phyloP scores from a whole-genome alignment of 1,140 invertebrate species.

The Eupristina koningsbergeri region DNA sequence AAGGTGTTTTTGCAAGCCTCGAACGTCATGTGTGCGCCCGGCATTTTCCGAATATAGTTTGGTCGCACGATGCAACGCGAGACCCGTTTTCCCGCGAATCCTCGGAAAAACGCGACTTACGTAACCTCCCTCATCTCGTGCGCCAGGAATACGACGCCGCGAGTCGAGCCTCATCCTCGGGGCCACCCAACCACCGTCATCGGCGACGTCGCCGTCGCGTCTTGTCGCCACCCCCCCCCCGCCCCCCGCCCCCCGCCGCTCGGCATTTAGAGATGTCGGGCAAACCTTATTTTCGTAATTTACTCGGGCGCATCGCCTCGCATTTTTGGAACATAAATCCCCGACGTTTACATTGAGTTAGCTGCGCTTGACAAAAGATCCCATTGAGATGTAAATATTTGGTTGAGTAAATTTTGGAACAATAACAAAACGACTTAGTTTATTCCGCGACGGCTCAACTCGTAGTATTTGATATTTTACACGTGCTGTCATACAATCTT shows the following conservation, averaged over 20 bases:
- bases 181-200: too few relatives aligned
- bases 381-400: neutral
- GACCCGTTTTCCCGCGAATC: neutral
- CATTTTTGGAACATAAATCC: too few relatives aligned
- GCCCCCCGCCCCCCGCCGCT: too few relatives aligned
- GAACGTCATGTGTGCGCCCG: neutral
- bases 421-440: neutral
- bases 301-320: too few relatives aligned
- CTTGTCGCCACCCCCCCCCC: too few relatives aligned
- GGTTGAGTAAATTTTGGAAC: neutral
- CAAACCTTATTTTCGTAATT: neutral
- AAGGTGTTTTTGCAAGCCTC: neutral
- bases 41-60: constrained; percentile 39
- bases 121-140: neutral
- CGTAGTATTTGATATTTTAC: neutral
- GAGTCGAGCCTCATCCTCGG: neutral
- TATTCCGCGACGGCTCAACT: too few relatives aligned
- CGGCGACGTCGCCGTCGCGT: neutral
- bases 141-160: constrained; percentile 1
- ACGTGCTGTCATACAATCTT: neutral
- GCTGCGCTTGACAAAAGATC: too few relatives aligned
- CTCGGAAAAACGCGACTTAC: constrained; percentile 16
- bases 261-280: neutral
- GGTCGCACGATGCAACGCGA: neutral
- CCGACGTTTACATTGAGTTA: too few relatives aligned